These are phyloP conservation scores for Psophia crepitans DNA, from an alignment of 2,113 vertebrate genomes.

Conservation along the genomic window DNA sequence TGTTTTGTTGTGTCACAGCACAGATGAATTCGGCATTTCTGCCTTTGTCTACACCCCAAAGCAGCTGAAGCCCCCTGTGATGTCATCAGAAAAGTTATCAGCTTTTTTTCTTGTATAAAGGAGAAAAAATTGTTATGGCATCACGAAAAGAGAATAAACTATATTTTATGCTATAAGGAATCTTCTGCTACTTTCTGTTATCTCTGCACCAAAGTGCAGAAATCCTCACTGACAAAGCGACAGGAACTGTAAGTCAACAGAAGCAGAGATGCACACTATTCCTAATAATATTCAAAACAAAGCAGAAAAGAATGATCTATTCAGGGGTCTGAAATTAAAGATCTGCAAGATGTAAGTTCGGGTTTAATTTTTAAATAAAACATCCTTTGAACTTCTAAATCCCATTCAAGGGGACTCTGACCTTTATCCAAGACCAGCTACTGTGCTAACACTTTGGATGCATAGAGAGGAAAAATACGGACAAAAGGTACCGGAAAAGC, in stretches of 20 bases:
- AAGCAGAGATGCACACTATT: not conserved
- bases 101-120: conserved; percentile 27
- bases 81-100: conserved; percentile 68
- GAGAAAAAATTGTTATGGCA: conserved; percentile 61
- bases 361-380: conserved; percentile 60
- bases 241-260: conserved; percentile 38
- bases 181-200: conserved; percentile 50
- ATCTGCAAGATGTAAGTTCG: conserved; percentile 33
- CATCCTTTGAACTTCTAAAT: conserved; percentile 67
- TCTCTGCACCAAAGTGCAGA: not conserved
- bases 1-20: conserved; percentile 56
- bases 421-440: conserved; percentile 67
- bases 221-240: conserved; percentile 44
- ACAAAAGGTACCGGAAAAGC: conserved; percentile 71
- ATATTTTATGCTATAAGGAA: conserved; percentile 46
- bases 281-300: conserved; percentile 61
- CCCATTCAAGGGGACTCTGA: conserved; percentile 68
- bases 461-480: conserved; percentile 61
- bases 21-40: conserved; percentile 63
- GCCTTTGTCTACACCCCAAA: conserved; percentile 48
- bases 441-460: conserved; percentile 67
- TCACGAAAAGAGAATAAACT: conserved; percentile 49
- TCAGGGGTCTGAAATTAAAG: conserved; percentile 55
- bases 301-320: conserved; percentile 55
- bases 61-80: conserved; percentile 62